Conservation (phyloP, 2,113 vertebrate genomes). For the Salvelinus alpinus region DNA sequence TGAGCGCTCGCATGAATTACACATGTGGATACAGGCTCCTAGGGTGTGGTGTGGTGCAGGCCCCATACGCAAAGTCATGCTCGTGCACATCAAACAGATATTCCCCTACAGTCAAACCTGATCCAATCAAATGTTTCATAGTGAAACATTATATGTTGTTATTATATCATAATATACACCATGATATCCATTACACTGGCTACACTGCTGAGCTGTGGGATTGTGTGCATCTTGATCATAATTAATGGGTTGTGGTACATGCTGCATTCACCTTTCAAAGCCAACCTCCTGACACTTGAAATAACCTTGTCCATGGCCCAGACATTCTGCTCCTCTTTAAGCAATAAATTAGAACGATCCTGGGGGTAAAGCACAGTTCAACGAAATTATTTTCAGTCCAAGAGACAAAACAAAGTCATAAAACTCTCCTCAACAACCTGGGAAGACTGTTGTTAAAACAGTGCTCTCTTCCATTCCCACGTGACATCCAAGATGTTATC, state of each 20-base stretch:
- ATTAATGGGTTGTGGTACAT: constrained; percentile 2
- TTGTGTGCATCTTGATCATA: not conserved
- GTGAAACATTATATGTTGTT: constrained; percentile 3
- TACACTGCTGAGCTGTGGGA: not conserved
- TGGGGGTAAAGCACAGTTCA: not conserved
- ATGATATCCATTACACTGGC: not conserved
- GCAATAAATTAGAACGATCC: not conserved
- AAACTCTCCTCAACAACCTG: not conserved
- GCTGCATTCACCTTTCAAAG: constrained; percentile 41
- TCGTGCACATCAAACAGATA: constrained; percentile 42
- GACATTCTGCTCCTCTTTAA: constrained; percentile 1
- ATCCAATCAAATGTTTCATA: constrained; percentile 1
- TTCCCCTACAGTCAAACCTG: constrained; percentile 27
- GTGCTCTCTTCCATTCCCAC: not conserved
- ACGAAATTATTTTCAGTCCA: not conserved
- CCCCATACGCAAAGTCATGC: constrained; percentile 57
- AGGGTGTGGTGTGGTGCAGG: constrained; percentile 60
- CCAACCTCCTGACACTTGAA: constrained; percentile 40
- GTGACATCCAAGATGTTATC: not conserved
- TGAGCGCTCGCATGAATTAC: constrained; percentile 60
- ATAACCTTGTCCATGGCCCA: not conserved
- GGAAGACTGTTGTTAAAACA: not conserved
- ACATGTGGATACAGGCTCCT: constrained; percentile 65
- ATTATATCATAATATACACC: not conserved
- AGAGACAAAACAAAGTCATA: not conserved